A percentile compares a stretch with the other conserved stretches of the same genome.
These are phyloP conservation scores for Malurus splendens DNA, from an alignment of 2,797 vertebrate species.

Conservation along the genomic window DNA sequence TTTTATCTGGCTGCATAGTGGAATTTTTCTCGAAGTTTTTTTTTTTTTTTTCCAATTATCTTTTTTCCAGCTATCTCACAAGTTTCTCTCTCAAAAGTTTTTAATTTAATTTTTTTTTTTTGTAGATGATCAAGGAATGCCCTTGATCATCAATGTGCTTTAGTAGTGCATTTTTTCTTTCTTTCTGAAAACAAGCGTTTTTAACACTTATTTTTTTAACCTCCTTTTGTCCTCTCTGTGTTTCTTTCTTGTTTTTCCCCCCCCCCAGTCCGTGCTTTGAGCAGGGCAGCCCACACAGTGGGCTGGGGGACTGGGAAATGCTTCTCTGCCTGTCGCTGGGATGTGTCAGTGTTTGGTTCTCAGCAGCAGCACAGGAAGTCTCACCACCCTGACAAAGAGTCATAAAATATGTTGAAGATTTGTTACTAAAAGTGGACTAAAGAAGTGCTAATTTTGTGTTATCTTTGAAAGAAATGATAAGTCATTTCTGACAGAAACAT, in stretches of 20 bases:
- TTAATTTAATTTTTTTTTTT: neutral
- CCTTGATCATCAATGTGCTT: neutral
- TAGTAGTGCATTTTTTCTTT: rapidly evolving
- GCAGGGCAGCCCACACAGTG: rapidly evolving
- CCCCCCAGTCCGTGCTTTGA: rapidly evolving
- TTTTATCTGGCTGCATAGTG: rapidly evolving
- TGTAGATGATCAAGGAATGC: neutral
- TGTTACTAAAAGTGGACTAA: constrained; percentile 17
- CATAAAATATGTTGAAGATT: neutral
- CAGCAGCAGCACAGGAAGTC: neutral
- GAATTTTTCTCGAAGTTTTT: neutral
- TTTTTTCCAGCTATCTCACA: neutral
- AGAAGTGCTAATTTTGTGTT: neutral
- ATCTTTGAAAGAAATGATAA: neutral
- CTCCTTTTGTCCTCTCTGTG: neutral
- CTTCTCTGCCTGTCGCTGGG: neutral
- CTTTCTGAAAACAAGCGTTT: neutral
- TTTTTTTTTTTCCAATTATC: too few relatives aligned
- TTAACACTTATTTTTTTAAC: neutral
- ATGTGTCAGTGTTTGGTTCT: neutral
- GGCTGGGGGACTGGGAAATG: neutral
- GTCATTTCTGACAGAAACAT: neutral
- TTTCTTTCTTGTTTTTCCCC: neutral
- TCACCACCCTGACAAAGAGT: neutral
- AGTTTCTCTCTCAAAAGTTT: neutral